A percentile compares a stretch with the other conserved stretches of the same genome.
phyloP scores from a whole-genome alignment of 2,113 vertebrate genomes.

The Rhabdomys dilectus region DNA sequence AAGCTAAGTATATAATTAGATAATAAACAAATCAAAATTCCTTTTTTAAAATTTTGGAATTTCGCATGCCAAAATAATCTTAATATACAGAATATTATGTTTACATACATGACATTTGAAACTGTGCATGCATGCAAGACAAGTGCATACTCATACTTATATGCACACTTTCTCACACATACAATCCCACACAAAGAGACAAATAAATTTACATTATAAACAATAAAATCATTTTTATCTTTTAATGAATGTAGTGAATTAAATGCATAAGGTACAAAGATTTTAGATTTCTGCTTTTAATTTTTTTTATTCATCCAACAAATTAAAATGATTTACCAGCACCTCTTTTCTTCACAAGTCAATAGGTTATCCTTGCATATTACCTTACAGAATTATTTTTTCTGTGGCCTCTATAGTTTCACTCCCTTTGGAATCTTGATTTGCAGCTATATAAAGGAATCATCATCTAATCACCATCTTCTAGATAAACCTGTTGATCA shows the following conservation, averaged over 20 bases:
- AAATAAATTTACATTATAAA: background rate
- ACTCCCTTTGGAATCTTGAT: background rate
- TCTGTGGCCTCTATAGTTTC: background rate
- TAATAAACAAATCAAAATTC: slow-evolving; percentile 78
- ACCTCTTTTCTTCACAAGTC: background rate
- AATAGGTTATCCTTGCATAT: background rate
- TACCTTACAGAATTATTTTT: background rate
- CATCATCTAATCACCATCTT: background rate
- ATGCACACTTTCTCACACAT: background rate
- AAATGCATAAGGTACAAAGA: background rate
- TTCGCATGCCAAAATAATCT: slow-evolving; percentile 56
- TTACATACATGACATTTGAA: background rate
- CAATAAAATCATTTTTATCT: background rate
- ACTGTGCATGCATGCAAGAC: background rate
- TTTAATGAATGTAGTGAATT: slow-evolving; percentile 19
- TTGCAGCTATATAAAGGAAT: background rate
- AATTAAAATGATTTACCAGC: background rate
- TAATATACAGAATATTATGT: slow-evolving; percentile 50
- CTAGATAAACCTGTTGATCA: background rate
- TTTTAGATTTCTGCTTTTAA: background rate
- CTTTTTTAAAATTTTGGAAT: slow-evolving; percentile 76
- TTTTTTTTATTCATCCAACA: background rate
- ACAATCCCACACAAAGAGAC: background rate
- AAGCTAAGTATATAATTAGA: slow-evolving; percentile 78
- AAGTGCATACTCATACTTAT: no score